phyloP scores from a whole-genome alignment of 2,113 vertebrate species.

The Gasterosteus aculeatus region DNA sequence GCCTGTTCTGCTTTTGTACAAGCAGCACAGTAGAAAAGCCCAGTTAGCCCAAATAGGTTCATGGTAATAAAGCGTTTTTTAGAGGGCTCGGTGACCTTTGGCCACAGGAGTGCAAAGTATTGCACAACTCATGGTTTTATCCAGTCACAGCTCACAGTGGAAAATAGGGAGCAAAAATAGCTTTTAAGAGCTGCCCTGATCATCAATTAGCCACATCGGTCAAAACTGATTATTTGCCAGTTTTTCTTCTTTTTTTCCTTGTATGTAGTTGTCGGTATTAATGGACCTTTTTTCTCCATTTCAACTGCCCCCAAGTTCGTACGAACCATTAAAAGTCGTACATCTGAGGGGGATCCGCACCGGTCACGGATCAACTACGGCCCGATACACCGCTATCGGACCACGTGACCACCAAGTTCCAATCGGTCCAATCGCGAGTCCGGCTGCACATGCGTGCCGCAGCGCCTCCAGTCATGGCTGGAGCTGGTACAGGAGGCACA shows the following conservation, averaged over 20 bases:
- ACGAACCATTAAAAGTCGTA: not conserved
- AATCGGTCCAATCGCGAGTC: not conserved
- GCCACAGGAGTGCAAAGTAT: not conserved
- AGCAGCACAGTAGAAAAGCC: not conserved
- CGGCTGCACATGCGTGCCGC: not conserved
- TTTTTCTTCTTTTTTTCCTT: not conserved
- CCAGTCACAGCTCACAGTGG: not conserved
- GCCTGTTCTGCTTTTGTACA: not conserved
- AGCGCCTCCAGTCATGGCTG: not conserved
- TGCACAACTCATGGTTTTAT: not conserved
- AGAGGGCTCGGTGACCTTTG: not conserved
- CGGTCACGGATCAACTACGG: not conserved
- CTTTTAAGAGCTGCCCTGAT: not conserved
- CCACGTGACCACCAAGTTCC: not conserved
- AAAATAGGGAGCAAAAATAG: not conserved
- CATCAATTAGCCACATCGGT: not conserved
- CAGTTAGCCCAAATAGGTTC: not conserved
- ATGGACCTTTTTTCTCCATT: not conserved
- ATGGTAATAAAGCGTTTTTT: not conserved
- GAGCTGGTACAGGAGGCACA: not conserved
- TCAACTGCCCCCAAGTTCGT: not conserved
- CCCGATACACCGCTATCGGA: not conserved
- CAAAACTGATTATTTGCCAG: not conserved
- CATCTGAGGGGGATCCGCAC: not conserved
- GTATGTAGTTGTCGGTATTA: not conserved